These are phyloP conservation scores for Carassius auratus DNA, from an alignment of 2,113 vertebrate species.

Conservation along the genomic window DNA sequence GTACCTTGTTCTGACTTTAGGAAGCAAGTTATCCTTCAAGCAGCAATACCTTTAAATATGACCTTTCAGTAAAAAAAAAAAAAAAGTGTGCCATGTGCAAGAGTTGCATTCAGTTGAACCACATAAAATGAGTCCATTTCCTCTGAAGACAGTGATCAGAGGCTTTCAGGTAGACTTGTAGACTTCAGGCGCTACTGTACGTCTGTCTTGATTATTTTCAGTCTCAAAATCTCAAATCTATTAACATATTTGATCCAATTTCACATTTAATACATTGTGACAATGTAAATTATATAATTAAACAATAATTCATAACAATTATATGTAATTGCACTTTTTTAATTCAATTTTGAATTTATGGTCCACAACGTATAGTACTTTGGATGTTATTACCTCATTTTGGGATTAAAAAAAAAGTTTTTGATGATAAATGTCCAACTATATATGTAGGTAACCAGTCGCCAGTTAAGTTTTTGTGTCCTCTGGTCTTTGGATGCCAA, in stretches of 20 bases:
- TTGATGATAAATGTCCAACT: neutral
- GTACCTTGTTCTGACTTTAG: neutral
- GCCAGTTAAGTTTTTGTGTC: neutral
- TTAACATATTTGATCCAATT: neutral
- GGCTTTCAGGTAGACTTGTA: neutral
- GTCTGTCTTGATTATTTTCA: neutral
- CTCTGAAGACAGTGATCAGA: neutral
- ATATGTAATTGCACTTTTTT: neutral
- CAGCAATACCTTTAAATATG: neutral
- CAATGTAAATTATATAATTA: neutral
- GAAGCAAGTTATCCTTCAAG: neutral
- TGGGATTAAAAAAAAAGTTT: neutral
- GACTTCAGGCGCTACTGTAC: neutral
- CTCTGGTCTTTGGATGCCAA: constrained; percentile 87
- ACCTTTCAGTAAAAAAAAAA: neutral
- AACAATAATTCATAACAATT: neutral
- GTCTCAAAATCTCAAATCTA: neutral
- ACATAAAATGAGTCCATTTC: neutral
- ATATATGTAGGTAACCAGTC: no score
- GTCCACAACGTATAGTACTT: no score
- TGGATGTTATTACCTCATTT: neutral
- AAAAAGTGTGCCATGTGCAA: neutral
- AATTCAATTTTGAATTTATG: no score
- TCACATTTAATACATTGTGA: neutral
- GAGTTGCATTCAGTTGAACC: neutral